These are phyloP conservation scores for Gambelia wislizenii DNA, from an alignment of 2,797 vertebrate genomes.

Conservation along the genomic window DNA sequence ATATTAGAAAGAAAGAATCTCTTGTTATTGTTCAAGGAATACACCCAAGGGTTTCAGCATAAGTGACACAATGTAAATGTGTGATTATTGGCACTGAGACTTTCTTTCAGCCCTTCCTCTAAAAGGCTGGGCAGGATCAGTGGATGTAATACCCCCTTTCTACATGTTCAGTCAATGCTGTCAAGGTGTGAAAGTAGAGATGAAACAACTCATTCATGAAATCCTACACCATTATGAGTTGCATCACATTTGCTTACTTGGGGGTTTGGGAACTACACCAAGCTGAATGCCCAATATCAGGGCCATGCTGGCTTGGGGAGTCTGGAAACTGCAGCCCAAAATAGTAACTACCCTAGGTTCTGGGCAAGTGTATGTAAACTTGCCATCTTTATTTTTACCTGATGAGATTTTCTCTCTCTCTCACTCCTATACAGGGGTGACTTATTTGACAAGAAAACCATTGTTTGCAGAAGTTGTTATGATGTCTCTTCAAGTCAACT, in stretches of 20 bases:
- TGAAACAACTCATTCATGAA: not conserved
- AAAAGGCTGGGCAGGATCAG: not conserved
- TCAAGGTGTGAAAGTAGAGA: not conserved
- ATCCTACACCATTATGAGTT: too few relatives aligned
- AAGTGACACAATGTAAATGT: not conserved
- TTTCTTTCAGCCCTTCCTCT: not conserved
- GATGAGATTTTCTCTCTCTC: not conserved
- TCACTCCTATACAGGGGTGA: not conserved
- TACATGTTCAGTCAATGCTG: not conserved
- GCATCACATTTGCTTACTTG: too few relatives aligned
- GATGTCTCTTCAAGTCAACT: too few relatives aligned
- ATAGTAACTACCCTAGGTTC: not conserved
- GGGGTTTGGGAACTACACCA: too few relatives aligned
- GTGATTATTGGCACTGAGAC: not conserved
- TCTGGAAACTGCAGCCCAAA: not conserved
- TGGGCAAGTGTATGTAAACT: not conserved
- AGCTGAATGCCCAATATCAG: not conserved
- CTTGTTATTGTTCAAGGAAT: slow-evolving; percentile 8
- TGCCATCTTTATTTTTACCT: not conserved
- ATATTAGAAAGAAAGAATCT: not conserved
- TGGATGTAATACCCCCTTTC: too few relatives aligned
- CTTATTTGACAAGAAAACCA: slow-evolving; percentile 11
- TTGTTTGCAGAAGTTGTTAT: not conserved
- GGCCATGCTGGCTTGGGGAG: not conserved
- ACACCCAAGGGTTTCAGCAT: not conserved